A percentile compares a stretch with the other conserved stretches of the same genome.
Evolutionary conservation across 2,888 invertebrate species (phyloP).

Genomic region (Cheilosia urbana): DNA sequence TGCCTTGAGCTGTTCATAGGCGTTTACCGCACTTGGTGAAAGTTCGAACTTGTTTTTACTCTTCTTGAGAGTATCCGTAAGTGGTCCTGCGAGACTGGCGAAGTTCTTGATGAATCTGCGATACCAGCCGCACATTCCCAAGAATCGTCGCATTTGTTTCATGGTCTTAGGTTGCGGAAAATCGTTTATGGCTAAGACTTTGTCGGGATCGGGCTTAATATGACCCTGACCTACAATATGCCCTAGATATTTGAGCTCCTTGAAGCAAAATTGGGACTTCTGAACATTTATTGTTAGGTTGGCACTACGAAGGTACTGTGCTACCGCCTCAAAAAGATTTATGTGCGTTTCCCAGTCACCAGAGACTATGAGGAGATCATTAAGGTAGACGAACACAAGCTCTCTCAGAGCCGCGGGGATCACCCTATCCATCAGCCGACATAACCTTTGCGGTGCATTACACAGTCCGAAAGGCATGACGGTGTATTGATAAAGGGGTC

Average conservation of each 20-base stretch:
- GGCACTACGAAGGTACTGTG: constrained; percentile 37
- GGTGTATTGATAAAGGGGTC: no score
- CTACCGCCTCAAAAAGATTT: constrained; percentile 28
- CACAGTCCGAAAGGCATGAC: no score
- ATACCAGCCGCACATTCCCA: constrained; percentile 66
- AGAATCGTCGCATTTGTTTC: constrained; percentile 75
- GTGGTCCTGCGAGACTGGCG: constrained; percentile 33
- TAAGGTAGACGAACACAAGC: constrained; percentile 41
- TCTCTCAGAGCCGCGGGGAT: constrained; percentile 57
- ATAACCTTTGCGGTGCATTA: no score
- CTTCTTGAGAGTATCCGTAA: constrained; percentile 44
- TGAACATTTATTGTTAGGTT: constrained; percentile 56
- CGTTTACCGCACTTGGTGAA: constrained; percentile 1
- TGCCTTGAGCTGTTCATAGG: constrained; percentile 38
- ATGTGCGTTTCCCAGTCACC: constrained; percentile 52
- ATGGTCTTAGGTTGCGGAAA: constrained; percentile 35
- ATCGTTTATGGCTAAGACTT: constrained; percentile 28
- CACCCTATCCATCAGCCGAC: no score
- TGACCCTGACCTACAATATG: constrained; percentile 51
- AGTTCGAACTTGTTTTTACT: constrained; percentile 10
- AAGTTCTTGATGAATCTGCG: constrained; percentile 30
- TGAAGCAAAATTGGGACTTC: constrained; percentile 55
- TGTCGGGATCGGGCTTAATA: constrained; percentile 46
- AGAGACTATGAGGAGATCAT: constrained; percentile 53
- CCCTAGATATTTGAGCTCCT: constrained; percentile 36